phyloP scores from a whole-genome alignment of 2,113 vertebrate genomes.

The Python bivittatus region DNA sequence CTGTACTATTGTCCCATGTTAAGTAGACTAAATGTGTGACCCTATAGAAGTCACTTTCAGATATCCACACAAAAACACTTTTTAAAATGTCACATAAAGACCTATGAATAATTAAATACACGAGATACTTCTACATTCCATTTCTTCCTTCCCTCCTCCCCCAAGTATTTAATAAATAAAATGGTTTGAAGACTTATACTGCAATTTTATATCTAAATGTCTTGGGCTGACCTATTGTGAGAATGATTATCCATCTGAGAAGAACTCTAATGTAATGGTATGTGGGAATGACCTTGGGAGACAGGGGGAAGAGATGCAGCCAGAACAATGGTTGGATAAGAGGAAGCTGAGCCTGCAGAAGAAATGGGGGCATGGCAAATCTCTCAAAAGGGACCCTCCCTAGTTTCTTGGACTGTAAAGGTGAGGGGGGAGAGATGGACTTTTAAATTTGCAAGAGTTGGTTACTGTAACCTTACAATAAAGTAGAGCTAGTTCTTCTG shows the following conservation, averaged over 20 bases:
- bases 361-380: background rate
- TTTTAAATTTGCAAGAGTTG: background rate
- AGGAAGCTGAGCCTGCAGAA: background rate
- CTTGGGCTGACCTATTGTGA: background rate
- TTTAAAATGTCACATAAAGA: too few relatives aligned
- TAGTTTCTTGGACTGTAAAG: background rate
- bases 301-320: background rate
- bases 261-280: background rate
- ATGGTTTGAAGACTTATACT: background rate
- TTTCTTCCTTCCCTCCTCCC: too few relatives aligned
- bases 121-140: too few relatives aligned
- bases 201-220: background rate
- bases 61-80: too few relatives aligned
- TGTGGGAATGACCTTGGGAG: background rate
- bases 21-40: too few relatives aligned
- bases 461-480: background rate
- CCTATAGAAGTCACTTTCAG: too few relatives aligned
- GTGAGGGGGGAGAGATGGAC: background rate
- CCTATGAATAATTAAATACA: too few relatives aligned
- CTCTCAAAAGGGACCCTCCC: background rate
- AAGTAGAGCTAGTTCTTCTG: too few relatives aligned
- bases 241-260: background rate
- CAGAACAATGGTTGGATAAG: background rate
- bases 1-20: too few relatives aligned
- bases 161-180: too few relatives aligned